phyloP scores from a whole-genome alignment of 2,888 invertebrate species.

The Callimorpha dominula region DNA sequence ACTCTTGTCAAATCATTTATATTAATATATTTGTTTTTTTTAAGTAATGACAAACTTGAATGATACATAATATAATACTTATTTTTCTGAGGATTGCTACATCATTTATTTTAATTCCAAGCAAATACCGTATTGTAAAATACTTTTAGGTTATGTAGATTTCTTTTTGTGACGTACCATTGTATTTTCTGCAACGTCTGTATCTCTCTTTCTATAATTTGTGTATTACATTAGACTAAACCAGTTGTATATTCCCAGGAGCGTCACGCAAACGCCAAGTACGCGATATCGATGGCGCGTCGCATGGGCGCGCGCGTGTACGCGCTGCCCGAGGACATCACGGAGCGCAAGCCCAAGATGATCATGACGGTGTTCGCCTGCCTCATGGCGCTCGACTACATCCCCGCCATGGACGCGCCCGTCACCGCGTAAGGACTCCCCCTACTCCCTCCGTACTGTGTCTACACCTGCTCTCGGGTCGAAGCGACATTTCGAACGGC shows the following conservation, averaged over 20 bases:
- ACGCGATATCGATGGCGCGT: constrained; percentile 99
- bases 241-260: constrained; percentile 87
- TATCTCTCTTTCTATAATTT: too few relatives aligned
- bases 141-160: too few relatives aligned
- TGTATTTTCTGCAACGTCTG: too few relatives aligned
- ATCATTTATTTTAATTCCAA: too few relatives aligned
- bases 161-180: too few relatives aligned
- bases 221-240: too few relatives aligned
- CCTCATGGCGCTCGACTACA: constrained; percentile 98
- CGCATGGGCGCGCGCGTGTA: constrained; percentile 99
- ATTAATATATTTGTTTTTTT: too few relatives aligned
- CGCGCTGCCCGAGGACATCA: constrained; percentile 99
- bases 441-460: background rate
- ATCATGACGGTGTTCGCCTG: constrained; percentile 99
- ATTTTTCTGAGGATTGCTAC: too few relatives aligned
- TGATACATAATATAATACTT: too few relatives aligned
- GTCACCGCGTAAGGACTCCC: constrained; percentile 47
- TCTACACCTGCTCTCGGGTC: background rate
- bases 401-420: constrained; percentile 93
- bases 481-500: constrained; percentile 2
- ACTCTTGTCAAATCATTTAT: too few relatives aligned
- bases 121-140: too few relatives aligned
- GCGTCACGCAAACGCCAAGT: constrained; percentile 98
- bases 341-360: constrained; percentile 99
- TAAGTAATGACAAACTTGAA: too few relatives aligned